Evolutionary conservation across 2,888 invertebrate species (phyloP), one percentile per base, ranked within the genome.

Genomic region (Steinernema carpocapsae): DNA sequence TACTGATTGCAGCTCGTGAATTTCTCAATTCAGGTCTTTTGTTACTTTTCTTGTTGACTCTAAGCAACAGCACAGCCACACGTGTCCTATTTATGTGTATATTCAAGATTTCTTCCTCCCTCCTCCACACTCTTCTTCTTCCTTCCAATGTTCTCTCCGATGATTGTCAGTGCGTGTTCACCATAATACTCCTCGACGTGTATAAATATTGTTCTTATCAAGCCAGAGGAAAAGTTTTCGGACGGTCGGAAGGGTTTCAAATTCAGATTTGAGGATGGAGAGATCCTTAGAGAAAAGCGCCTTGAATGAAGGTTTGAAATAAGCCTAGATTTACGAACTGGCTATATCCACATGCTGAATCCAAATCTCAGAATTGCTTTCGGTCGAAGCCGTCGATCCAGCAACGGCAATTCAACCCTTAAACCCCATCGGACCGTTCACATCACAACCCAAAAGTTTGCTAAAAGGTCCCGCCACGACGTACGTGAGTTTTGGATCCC

Each of bases 91-190:
- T 64, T 64, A 64, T 64, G 64, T 64, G 64, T 64, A 64, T 64
- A 64, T 64, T 64, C 64, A 64, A 64, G 32, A 32, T 32, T 64
- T 64, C 32, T 32, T 64, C 32, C 32, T 32, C 29, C 26, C 64
- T 32, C 29, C 64, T 32, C 29, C 32, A 17, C 32, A 64, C 29
- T 48, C 48, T 26, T 29, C 64, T 26, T 37, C 37, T 37, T 37
- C 37, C 64, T 64, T 64, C 64, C 64, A 29, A 64, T 64, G 64
- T 64, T 64, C 64, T 37, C 37, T 64, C 64, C 64, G 64, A 64
- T 64, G 64, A 64, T 64, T 32, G 64, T 64, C 64, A 64, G 64
- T 64, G 64, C 64, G 64, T 64, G 64, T 64, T 64, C 64, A 64
- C 64, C 64, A 64, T 64, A 64, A 64, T 64, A 64, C 64, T 52